Percentiles rank a stretch among this genome's conserved stretches.
These are phyloP conservation scores for Copidosoma aretas DNA, from an alignment of 2,888 invertebrate species.

Conservation along the genomic window DNA sequence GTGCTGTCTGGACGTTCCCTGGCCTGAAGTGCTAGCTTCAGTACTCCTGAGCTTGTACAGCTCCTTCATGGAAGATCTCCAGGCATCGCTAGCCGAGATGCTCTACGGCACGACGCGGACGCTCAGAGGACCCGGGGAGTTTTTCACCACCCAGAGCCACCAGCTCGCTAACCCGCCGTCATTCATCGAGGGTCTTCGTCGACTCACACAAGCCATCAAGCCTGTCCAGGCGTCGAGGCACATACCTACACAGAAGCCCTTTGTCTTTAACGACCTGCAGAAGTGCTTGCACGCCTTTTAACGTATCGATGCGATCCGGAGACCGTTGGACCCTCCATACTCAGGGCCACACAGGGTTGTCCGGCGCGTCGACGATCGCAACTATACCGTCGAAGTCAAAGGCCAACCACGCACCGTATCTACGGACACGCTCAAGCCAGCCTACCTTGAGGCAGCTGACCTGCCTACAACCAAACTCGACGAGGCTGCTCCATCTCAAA, in stretches of 20 bases:
- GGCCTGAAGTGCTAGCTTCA: too few relatives aligned
- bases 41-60: too few relatives aligned
- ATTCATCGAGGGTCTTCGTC: background rate
- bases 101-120: too few relatives aligned
- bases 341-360: slow-evolving; percentile 1
- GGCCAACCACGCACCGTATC: background rate
- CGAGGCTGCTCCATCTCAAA: too few relatives aligned
- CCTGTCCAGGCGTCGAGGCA: slow-evolving; percentile 16
- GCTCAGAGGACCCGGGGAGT: too few relatives aligned
- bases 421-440: slow-evolving; percentile 9
- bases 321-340: slow-evolving; percentile 22
- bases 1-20: too few relatives aligned
- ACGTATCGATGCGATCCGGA: slow-evolving; percentile 18
- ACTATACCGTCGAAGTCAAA: background rate
- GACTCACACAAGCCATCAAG: background rate
- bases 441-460: background rate
- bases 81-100: too few relatives aligned
- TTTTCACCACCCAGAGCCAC: too few relatives aligned
- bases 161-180: too few relatives aligned
- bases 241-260: slow-evolving; percentile 24
- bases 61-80: too few relatives aligned
- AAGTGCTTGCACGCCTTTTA: slow-evolving; percentile 15
- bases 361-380: background rate
- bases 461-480: too few relatives aligned
- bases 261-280: slow-evolving; percentile 25